Evolutionary conservation across 2,888 invertebrate species (phyloP), one percentile per base, ranked within the genome.

Genomic region (Stegana nigrithorax): DNA sequence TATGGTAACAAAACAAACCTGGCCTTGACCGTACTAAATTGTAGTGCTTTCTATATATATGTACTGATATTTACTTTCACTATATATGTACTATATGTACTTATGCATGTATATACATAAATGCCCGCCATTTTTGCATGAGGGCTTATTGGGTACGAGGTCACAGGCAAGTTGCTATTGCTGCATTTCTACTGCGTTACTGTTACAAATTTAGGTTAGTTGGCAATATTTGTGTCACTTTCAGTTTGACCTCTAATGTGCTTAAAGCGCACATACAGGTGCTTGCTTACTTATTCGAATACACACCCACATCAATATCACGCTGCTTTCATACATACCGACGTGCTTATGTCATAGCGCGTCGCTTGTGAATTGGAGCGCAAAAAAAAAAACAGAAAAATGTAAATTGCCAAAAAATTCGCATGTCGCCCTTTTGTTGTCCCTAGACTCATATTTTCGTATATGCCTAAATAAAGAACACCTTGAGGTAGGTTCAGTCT

Each of bases 401-500:
- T 2, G 6, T 12, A 51, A 5, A 51, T 5, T 14, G 14, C 8
- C 47, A 26, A 51, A 51, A 51, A 51, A 26, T 51, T 7, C 47
- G 8, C 47, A 47, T 5, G n/a, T n/a, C n/a, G n/a, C n/a, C n/a
- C n/a, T n/a, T n/a, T n/a, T n/a, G n/a, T n/a, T n/a, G n/a, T n/a
- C n/a, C n/a, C n/a, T n/a, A n/a, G n/a, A n/a, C n/a, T n/a, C n/a
- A n/a, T n/a, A n/a, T n/a, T n/a, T n/a, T n/a, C n/a, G 7, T 21
- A 21, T 21, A 5, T 56, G 10, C 36, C 78, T 79, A 77, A 79
- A 75, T 77, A 77, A 77, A 79, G 79, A 79, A 75, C 67, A 69
- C 63, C 73, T 75, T 75, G 75, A 75, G 75, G 75, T 79, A 75
- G 75, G 75, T 75, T 75, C 71, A 53, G 69, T 72, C n/a, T n/a